Percentiles rank a stretch among this genome's conserved stretches.
phyloP scores from a whole-genome alignment of 2,888 invertebrate genomes.

The Diarsia dahlii region DNA sequence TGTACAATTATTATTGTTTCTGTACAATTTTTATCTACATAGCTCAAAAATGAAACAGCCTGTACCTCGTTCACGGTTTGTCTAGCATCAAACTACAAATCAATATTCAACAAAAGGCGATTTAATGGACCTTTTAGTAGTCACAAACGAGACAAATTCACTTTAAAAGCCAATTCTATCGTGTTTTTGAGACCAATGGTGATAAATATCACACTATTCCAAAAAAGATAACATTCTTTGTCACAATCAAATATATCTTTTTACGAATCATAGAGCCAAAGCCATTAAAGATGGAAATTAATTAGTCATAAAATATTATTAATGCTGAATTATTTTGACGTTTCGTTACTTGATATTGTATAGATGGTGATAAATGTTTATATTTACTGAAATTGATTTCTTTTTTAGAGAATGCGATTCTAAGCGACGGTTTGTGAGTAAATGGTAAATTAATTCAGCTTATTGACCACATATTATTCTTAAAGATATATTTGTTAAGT shows the following conservation, averaged over 20 bases:
- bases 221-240: constrained; percentile 58
- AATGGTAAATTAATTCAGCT: constrained; percentile 3
- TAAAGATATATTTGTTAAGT: background rate
- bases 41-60: constrained; percentile 66
- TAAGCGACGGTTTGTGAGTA: constrained; percentile 12
- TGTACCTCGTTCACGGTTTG: constrained; percentile 71
- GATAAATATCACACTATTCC: constrained; percentile 70
- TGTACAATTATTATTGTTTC: no score
- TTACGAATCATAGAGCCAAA: constrained; percentile 34
- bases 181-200: constrained; percentile 70
- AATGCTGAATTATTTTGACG: constrained; percentile 57
- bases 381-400: constrained; percentile 51
- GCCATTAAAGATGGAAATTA: constrained; percentile 52
- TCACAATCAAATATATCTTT: constrained; percentile 53
- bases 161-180: constrained; percentile 83
- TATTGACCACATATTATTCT: constrained; percentile 14
- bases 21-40: background rate
- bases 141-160: constrained; percentile 88
- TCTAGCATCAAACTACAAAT: constrained; percentile 82
- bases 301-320: constrained; percentile 57
- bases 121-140: constrained; percentile 86
- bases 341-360: constrained; percentile 42
- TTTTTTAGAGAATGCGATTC: constrained; percentile 29
- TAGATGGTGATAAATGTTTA: constrained; percentile 45
- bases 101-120: constrained; percentile 83